Evolutionary conservation across 2,888 invertebrate genomes (phyloP), one percentile per base, ranked within the genome.

Genomic region (Dynastes grantii): DNA sequence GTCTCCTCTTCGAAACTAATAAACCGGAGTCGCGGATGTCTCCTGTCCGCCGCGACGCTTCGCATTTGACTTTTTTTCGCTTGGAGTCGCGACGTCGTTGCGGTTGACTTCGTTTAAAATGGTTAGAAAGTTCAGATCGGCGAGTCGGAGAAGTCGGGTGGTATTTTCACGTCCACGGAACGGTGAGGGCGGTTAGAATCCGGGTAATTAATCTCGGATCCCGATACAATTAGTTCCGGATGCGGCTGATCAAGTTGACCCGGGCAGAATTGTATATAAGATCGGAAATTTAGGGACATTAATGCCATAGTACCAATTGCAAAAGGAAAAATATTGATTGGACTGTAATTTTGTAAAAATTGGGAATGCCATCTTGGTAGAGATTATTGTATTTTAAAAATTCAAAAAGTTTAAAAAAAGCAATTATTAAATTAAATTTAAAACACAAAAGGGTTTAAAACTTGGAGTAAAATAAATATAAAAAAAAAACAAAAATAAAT

Each of bases 121-220:
- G n/a, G 55, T 22, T 37, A 58, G 29, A 73, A 61, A 73, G 73
- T 73, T 73, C 58, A 61, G 22, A 58, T 29, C 58, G 49, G 40
- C 27, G 22, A n/a, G 22, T 22, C 68, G 73, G 73, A 73, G 73
- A 58, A 73, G 58, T 45, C 73, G 16, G 40, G 22, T 61, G 73
- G 40, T 58, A 73, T 73, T 73, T 73, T 58, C 45, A 58, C 40
- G 58, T 58, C 11, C 8, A 11, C 13, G 58, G 5, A 5, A 37
- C 32, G 32, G 32, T 37, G 5, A 4, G 32, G 6, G 37, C n/a
- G 29, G 27, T 58, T 37, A 9, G 58, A 58, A 61, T 73, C 40
- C 73, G 73, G 45, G 27, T 40, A 73, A 58, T 73, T 73, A 73
- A 73, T 58, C 40, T 40, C 45, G 58, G 58, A 73, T 55, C n/a